Base-by-base conservation (phyloP, 2,113 vertebrate species). In the Galbula dea region DNA sequence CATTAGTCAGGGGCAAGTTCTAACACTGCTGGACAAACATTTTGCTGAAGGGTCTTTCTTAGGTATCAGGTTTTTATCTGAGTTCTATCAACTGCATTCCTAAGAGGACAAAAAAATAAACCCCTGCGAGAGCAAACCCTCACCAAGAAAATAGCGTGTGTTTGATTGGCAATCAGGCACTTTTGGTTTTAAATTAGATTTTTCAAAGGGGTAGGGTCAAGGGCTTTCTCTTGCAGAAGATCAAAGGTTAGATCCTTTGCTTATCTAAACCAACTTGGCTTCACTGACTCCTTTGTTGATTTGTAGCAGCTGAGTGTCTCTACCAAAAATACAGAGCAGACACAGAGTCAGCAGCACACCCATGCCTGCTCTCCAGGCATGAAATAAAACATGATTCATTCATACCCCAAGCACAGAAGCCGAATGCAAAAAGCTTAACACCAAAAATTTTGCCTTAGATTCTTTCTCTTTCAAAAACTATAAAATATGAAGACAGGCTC, bases 1-100 rank as follows among this genome's bases (percentile, higher is more conserved):
- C 77, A 87, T 93, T 65, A 94, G 94, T 68, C 85, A 93, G 65
- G 59, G 92, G 72, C 95, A 96, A 94, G 94, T 96, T 93, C 90
- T 72, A 89, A 96, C 94, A 93, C 39, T 74, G 83, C 67, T 5
- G 65, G 93, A 96, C 93, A 95, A 96, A 94, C 59, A 73, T 94
- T 94, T 95, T 95, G 94, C 93, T 96, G 94, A 93, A 95, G 93
- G 94, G 96, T 94, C 93, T 93, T 95, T 92, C 86, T 22, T 32
- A 92, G 82, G 75, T 81, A 94, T 83, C 63, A 75, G 57, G 65
- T 77, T 92, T 92, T 91, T 86, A 94, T 94, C 92, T 92, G 83
- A 91, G 68, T 94, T 72, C 81, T 87, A 30, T 69, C 6, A 1
- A 30, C 78, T 71, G 81, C 96, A 84, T 95, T 93, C 91, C 91